Evolutionary conservation across 2,113 vertebrate species (phyloP).

Genomic region (Passer domesticus): DNA sequence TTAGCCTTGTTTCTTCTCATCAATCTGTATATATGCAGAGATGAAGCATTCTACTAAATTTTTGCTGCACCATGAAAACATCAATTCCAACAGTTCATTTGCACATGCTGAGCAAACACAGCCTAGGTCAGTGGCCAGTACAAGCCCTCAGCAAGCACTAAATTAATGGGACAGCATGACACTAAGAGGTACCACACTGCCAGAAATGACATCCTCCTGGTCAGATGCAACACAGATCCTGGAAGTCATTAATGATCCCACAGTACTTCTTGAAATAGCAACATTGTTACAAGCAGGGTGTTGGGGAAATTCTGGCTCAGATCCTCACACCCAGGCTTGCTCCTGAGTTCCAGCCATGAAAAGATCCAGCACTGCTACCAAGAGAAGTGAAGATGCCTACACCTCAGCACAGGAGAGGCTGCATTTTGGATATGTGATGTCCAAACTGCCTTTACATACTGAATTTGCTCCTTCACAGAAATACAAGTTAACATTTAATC

Average conservation of each 20-base stretch:
- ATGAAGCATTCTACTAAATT: not conserved
- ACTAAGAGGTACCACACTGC: not conserved
- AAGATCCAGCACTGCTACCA: not conserved
- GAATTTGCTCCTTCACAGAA: not conserved
- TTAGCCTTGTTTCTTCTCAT: not conserved
- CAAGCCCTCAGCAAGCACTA: not conserved
- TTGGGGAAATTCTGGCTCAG: not conserved
- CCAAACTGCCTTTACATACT: not conserved
- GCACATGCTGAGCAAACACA: not conserved
- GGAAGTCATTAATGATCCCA: not conserved
- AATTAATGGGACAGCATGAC: not conserved
- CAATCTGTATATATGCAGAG: not conserved
- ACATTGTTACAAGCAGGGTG: not conserved
- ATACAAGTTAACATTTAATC: fast-evolving
- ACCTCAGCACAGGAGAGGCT: not conserved
- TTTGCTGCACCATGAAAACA: not conserved
- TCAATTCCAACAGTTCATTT: not conserved
- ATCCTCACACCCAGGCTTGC: not conserved
- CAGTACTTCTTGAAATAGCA: not conserved
- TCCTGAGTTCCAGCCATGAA: not conserved
- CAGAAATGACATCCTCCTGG: not conserved
- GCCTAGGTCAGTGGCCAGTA: not conserved
- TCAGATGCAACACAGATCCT: not conserved
- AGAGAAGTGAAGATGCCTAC: not conserved
- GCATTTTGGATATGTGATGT: not conserved